These are phyloP conservation scores for Augochlorella aurata DNA, from an alignment of 2,888 invertebrate genomes.

Conservation along the genomic window DNA sequence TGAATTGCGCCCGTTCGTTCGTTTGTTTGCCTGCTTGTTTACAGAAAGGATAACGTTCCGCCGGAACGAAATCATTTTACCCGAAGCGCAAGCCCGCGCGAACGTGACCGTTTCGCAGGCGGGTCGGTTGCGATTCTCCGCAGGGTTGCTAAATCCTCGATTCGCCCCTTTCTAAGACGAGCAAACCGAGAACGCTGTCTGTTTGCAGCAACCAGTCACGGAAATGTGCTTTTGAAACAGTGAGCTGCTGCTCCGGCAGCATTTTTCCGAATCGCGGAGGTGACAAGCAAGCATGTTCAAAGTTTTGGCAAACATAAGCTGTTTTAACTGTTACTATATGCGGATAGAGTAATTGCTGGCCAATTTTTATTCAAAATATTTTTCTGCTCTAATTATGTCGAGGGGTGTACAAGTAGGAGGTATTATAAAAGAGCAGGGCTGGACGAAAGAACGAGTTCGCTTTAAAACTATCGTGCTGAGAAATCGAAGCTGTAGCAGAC, in stretches of 20 bases:
- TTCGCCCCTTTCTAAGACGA: neutral
- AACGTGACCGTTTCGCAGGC: conserved; percentile 24
- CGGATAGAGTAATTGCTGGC: too few relatives aligned
- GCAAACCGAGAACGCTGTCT: neutral
- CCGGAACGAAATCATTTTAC: conserved; percentile 17
- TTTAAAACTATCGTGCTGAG: neutral
- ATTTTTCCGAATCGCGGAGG: too few relatives aligned
- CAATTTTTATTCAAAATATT: too few relatives aligned
- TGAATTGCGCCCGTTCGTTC: conserved; percentile 32
- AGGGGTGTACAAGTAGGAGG: too few relatives aligned
- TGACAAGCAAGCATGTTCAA: too few relatives aligned
- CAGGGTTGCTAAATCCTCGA: conserved; percentile 24
- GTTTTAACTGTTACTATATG: too few relatives aligned
- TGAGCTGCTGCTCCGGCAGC: too few relatives aligned
- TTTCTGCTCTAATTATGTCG: too few relatives aligned
- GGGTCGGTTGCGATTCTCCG: neutral
- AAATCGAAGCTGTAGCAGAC: neutral
- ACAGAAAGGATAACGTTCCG: conserved; percentile 26
- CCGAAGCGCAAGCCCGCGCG: neutral
- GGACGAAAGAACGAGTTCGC: too few relatives aligned
- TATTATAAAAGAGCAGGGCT: too few relatives aligned
- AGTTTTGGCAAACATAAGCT: too few relatives aligned
- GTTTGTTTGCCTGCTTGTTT: conserved; percentile 30
- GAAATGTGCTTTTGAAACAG: neutral
- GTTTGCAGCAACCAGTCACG: neutral